phyloP scores from a whole-genome alignment of 2,113 vertebrate genomes.

The Eublepharis macularius region DNA sequence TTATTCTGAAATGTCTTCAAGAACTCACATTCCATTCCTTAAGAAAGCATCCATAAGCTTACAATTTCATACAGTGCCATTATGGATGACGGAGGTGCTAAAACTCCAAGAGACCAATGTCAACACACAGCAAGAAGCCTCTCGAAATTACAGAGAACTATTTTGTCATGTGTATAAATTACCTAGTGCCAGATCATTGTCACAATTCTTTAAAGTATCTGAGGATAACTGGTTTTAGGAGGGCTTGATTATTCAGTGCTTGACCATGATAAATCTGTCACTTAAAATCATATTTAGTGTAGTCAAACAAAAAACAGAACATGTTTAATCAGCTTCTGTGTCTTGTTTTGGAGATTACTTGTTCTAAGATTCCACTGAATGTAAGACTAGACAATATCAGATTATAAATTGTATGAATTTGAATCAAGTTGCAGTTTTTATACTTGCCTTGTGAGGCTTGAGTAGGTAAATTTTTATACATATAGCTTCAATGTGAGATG shows the following conservation, averaged over 20 bases:
- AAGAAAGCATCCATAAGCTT: background rate
- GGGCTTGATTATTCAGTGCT: background rate
- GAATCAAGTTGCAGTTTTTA: background rate
- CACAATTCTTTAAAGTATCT: background rate
- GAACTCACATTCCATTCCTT: background rate
- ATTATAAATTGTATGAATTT: background rate
- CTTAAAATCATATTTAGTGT: no score
- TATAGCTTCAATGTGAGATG: no score
- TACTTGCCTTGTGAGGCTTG: no score
- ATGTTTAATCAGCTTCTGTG: no score
- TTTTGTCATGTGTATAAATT: no score
- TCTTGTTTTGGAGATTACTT: no score
- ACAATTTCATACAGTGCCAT: background rate
- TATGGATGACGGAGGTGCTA: background rate
- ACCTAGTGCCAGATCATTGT: background rate
- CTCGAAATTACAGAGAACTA: background rate
- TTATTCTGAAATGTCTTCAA: background rate
- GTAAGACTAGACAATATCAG: background rate
- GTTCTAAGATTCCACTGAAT: no score
- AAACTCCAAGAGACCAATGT: no score
- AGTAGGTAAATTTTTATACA: no score
- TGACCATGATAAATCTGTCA: background rate
- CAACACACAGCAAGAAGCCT: background rate
- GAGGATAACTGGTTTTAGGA: background rate
- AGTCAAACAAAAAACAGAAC: no score